A percentile compares a stretch with the other conserved stretches of the same genome.
phyloP scores from a whole-genome alignment of 2,113 vertebrate genomes.

The Hippocampus abdominalis region DNA sequence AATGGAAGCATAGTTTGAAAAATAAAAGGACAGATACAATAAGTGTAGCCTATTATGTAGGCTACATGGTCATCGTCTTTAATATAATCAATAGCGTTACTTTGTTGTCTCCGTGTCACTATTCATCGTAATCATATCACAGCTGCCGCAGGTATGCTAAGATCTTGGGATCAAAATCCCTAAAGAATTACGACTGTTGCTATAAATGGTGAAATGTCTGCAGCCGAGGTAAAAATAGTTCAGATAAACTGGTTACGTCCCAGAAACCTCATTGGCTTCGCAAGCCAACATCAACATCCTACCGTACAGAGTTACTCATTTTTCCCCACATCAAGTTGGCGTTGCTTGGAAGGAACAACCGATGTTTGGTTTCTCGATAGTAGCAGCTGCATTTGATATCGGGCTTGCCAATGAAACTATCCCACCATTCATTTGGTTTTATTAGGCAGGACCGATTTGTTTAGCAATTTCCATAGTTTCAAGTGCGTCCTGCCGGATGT shows the following conservation, averaged over 20 bases:
- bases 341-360: neutral
- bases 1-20: too few relatives aligned
- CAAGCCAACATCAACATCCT: constrained; percentile 36
- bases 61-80: too few relatives aligned
- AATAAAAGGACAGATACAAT: too few relatives aligned
- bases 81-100: too few relatives aligned
- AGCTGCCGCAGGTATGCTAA: constrained; percentile 17
- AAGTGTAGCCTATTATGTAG: too few relatives aligned
- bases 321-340: neutral
- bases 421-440: neutral
- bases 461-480: neutral
- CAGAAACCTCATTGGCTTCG: constrained; percentile 65
- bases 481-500: too few relatives aligned
- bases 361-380: neutral
- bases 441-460: too few relatives aligned
- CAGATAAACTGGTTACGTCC: constrained; percentile 58
- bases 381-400: neutral
- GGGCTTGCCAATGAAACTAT: neutral
- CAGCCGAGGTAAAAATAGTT: constrained; percentile 53
- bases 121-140: constrained; percentile 19
- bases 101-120: constrained; percentile 13
- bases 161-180: constrained; percentile 40
- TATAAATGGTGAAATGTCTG: constrained; percentile 54
- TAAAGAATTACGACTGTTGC: constrained; percentile 44
- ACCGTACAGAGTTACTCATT: neutral